Percentiles rank a stretch among this genome's conserved stretches.
Evolutionary conservation across 2,888 invertebrate species (phyloP).

Genomic region (Tipula unca): DNA sequence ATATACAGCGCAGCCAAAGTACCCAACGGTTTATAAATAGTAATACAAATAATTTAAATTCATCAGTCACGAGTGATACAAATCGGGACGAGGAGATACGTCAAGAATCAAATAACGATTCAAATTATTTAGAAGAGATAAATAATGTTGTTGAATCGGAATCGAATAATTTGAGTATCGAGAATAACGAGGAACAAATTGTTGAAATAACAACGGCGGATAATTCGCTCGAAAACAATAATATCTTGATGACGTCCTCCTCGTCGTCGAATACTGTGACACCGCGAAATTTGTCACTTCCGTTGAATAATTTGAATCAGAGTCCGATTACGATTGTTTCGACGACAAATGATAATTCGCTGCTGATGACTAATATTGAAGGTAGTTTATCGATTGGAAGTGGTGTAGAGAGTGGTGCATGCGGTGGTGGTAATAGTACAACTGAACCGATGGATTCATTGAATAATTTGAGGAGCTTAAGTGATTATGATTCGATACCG

Average conservation of each 20-base stretch:
- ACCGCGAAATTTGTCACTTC: conserved; percentile 15
- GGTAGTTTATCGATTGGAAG: neutral
- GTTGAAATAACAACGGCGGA: neutral
- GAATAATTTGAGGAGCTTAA: conserved; percentile 20
- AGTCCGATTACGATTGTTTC: neutral
- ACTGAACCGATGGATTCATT: conserved; percentile 28
- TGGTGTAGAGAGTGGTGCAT: neutral
- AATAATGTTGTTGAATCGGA: neutral
- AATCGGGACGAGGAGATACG: conserved; percentile 17
- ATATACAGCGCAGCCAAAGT: conserved; percentile 42
- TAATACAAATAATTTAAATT: conserved; percentile 10
- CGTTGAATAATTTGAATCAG: conserved; percentile 18
- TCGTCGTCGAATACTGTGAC: neutral
- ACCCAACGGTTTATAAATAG: conserved; percentile 36
- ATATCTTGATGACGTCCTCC: neutral
- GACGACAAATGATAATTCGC: neutral
- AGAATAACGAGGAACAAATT: conserved; percentile 17
- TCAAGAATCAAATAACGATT: conserved; percentile 16
- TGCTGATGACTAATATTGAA: neutral
- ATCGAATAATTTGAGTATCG: neutral
- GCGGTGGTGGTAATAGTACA: neutral
- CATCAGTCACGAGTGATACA: neutral
- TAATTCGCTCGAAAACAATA: neutral
- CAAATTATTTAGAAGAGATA: conserved; percentile 18
- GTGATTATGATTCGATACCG: conserved; percentile 32